Percentiles rank a stretch among this genome's conserved stretches.
Evolutionary conservation across 2,797 vertebrate species (phyloP).

Genomic region (Tachyglossus aculeatus): DNA sequence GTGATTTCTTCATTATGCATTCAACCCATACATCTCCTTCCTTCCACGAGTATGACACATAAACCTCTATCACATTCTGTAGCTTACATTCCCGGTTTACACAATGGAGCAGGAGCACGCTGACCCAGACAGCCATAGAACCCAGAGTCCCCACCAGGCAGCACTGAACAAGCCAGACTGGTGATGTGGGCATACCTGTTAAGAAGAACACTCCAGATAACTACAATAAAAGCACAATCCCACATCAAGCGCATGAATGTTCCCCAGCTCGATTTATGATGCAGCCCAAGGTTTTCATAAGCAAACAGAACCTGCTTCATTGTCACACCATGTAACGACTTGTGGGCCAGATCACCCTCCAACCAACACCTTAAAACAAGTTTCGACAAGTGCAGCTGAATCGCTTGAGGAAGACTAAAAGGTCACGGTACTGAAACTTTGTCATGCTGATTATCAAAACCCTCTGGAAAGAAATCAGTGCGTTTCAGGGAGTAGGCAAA

Average conservation of each 20-base stretch:
- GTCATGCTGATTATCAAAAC: conserved; percentile 69
- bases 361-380: conserved; percentile 62
- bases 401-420: conserved; percentile 63
- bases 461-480: conserved; percentile 59
- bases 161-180: not conserved
- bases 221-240: conserved; percentile 26
- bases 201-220: conserved; percentile 8
- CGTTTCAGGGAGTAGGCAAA: conserved; percentile 58
- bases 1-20: conserved; percentile 49
- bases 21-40: conserved; percentile 19
- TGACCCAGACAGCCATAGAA: conserved; percentile 41
- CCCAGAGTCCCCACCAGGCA: conserved; percentile 22
- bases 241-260: conserved; percentile 37
- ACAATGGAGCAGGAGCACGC: conserved; percentile 36
- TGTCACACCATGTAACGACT: conserved; percentile 39
- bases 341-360: conserved; percentile 44
- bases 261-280: conserved; percentile 37
- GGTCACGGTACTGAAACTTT: conserved; percentile 69
- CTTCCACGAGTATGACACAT: conserved; percentile 24
- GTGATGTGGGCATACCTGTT: not conserved
- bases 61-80: conserved; percentile 30
- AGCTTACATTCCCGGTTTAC: conserved; percentile 30
- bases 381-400: conserved; percentile 67
- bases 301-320: conserved; percentile 46
- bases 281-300: conserved; percentile 40